These are phyloP conservation scores for Chrysomallon squamiferum DNA, from an alignment of 1,140 invertebrate species.

Conservation along the genomic window DNA sequence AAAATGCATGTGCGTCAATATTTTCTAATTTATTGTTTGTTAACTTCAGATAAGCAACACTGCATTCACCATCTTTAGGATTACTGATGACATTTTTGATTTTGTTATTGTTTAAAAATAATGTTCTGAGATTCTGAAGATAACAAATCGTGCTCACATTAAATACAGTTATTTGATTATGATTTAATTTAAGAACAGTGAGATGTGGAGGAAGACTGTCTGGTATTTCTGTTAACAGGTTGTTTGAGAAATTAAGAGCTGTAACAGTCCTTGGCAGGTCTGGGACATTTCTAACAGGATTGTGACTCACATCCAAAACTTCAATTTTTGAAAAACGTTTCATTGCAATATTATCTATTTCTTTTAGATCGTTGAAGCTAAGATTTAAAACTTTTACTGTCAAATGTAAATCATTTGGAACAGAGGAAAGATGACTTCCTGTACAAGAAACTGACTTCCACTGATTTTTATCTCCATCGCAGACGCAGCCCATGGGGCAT, in stretches of 20 bases:
- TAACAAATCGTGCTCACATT: background rate
- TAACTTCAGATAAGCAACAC: constrained; percentile 15
- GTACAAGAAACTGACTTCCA: background rate
- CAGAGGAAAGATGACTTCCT: background rate
- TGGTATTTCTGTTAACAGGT: constrained; percentile 2
- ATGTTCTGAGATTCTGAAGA: constrained; percentile 3
- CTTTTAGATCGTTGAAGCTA: constrained; percentile 15
- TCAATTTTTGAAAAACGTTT: background rate
- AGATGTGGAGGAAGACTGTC: background rate
- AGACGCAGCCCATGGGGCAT: too few relatives aligned
- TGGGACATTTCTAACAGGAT: background rate
- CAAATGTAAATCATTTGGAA: background rate
- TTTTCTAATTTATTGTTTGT: constrained; percentile 20
- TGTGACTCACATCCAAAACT: constrained; percentile 8
- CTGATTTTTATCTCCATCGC: too few relatives aligned
- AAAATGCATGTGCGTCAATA: constrained; percentile 12
- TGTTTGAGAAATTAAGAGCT: constrained; percentile 11
- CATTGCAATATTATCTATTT: constrained; percentile 3
- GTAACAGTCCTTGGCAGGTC: too few relatives aligned
- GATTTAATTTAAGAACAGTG: constrained; percentile 3
- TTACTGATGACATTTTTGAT: constrained; percentile 5
- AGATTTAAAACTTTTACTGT: constrained; percentile 11
- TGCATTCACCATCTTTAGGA: background rate
- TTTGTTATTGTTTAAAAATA: constrained; percentile 16
- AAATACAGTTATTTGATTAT: constrained; percentile 2